Conservation (phyloP, 2,888 invertebrate genomes). For the Plutella xylostella region DNA sequence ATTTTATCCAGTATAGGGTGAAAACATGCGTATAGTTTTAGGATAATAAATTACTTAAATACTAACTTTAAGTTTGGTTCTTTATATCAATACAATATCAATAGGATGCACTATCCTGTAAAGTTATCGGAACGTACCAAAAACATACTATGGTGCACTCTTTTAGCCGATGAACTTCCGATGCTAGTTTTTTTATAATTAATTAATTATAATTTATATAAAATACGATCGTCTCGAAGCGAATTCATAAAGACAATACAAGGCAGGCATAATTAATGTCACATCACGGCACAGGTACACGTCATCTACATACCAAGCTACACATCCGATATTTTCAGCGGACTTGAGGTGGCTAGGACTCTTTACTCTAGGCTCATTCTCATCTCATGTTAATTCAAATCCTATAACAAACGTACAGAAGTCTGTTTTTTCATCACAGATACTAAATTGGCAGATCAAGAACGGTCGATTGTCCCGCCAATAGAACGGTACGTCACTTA, state of each 20-base stretch:
- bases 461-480: no score
- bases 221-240: constrained; percentile 54
- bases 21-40: constrained; percentile 72
- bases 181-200: constrained; percentile 43
- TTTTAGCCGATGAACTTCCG: constrained; percentile 67
- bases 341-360: no score
- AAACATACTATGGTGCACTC: constrained; percentile 60
- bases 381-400: no score
- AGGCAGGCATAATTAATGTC: background rate
- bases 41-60: constrained; percentile 71
- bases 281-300: no score
- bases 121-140: constrained; percentile 61
- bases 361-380: no score
- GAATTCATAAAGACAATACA: constrained; percentile 53
- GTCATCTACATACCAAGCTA: no score
- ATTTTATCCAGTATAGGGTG: constrained; percentile 70
- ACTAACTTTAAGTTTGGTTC: constrained; percentile 69
- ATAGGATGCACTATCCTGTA: constrained; percentile 66
- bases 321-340: no score
- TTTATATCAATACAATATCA: constrained; percentile 71
- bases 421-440: no score
- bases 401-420: no score
- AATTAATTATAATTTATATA: constrained; percentile 42
- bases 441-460: no score
- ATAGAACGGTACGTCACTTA: no score